Percentiles rank a stretch among this genome's conserved stretches.
These are phyloP conservation scores for Lepidurus couesii DNA, from an alignment of 1,140 invertebrate species.

Conservation along the genomic window DNA sequence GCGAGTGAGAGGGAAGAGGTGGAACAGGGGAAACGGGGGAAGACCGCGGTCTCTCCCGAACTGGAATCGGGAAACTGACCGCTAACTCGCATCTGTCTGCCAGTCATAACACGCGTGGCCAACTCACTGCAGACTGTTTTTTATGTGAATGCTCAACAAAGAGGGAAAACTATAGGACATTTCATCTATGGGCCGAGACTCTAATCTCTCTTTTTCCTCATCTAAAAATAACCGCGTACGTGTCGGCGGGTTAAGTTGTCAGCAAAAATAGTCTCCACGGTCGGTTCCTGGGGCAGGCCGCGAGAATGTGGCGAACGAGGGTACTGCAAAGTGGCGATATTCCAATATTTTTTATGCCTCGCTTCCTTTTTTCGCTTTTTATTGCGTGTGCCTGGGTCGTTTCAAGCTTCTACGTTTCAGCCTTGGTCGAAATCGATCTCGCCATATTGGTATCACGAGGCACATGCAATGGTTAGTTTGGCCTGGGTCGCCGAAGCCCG, in stretches of 20 bases:
- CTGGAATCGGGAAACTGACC: slow-evolving; percentile 13
- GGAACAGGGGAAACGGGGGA: neutral
- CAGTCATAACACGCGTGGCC: slow-evolving; percentile 20
- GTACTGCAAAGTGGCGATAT: too few species aligned
- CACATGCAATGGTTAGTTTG: neutral
- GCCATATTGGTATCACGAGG: slow-evolving; percentile 18
- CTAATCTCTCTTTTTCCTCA: too few species aligned
- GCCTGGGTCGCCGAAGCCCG: neutral
- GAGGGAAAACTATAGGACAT: neutral
- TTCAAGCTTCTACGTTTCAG: neutral
- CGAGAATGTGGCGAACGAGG: too few species aligned
- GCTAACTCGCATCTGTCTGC: slow-evolving; percentile 20
- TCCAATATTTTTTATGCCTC: too few species aligned
- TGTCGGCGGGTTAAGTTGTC: too few species aligned
- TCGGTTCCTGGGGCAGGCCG: too few species aligned
- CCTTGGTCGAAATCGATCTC: slow-evolving; percentile 14
- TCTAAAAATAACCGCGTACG: too few species aligned
- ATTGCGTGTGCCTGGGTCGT: slow-evolving; percentile 8
- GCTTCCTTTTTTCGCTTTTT: neutral
- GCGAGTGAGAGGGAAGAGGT: neutral
- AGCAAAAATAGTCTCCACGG: too few species aligned
- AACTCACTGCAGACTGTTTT: slow-evolving; percentile 1
- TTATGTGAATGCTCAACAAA: neutral
- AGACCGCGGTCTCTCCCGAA: slow-evolving; percentile 15
- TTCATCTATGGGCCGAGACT: neutral